Evolutionary conservation across 2,797 vertebrate genomes (phyloP), one percentile per base, ranked within the genome.

Genomic region (Hoplostethus mediterraneus): DNA sequence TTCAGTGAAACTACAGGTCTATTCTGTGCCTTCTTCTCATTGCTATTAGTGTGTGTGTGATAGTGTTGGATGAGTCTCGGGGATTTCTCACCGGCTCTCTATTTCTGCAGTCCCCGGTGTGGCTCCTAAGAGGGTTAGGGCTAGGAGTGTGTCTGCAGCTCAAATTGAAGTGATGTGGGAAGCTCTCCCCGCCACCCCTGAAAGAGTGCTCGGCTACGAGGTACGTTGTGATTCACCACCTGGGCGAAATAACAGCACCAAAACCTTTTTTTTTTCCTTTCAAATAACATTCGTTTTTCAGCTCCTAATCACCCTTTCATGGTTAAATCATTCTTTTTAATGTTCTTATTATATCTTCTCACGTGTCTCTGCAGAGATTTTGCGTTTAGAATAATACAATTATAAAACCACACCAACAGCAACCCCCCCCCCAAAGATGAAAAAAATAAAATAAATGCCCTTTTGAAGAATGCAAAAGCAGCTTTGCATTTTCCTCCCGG

Each of bases 151-250:
- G 68, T 97, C 97, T 2, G 96, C 96, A 73, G 95, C 95, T 0
- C 94, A 95, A 89, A 96, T 99, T 68, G 92, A 97, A 92, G 96
- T 98, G 77, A 94, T 93, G 67, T 99, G 97, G 97, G 90, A 90
- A 7, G 84, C 94, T 64, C 88, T 97, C 36, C 95, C 95, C 3
- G 92, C 93, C 87, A 93, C 93, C 25, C 93, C 95, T 52, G 97
- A 97, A 61, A 95, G 95, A 90, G 94, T 98, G 65, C 95, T 98
- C 9, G 97, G 97, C 87, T 98, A 97, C 12, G 97, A 99, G 97
- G 97, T 98, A 91, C 72, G 68, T 63, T 60, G 58, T 52, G 31
- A 76, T 52, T 71, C 62, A 33, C 51, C 57, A 47, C 17, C 52
- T 47, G 5, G 49, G 60, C 7, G 21, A 64, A 54, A 51, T 16